A percentile compares a stretch with the other conserved stretches of the same genome.
Evolutionary conservation across 2,113 vertebrate genomes (phyloP).

Genomic region (Peromyscus maniculatus): DNA sequence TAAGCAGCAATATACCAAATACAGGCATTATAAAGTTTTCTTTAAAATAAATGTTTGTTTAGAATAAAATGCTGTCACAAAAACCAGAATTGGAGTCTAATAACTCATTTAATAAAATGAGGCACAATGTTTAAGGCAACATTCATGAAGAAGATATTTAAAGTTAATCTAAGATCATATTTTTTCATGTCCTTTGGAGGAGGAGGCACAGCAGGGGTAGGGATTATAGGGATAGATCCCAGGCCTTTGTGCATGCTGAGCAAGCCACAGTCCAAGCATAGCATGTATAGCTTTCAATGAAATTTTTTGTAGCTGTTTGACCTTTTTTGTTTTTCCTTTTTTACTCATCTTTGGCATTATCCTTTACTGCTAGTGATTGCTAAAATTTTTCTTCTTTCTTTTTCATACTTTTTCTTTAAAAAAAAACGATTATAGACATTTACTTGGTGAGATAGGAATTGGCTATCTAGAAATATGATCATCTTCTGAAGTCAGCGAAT

Average conservation of each 20-base stretch:
- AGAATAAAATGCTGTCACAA: conserved; percentile 77
- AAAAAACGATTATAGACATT: conserved; percentile 25
- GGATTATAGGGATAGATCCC: not conserved
- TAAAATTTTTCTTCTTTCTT: conserved; percentile 16
- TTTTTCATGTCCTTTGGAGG: conserved; percentile 9
- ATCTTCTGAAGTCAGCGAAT: conserved; percentile 28
- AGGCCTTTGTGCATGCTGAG: not conserved
- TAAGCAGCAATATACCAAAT: conserved; percentile 58
- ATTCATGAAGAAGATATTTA: conserved; percentile 58
- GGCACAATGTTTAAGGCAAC: conserved; percentile 85
- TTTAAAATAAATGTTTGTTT: conserved; percentile 70
- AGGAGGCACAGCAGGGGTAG: not conserved
- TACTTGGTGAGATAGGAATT: conserved; percentile 29
- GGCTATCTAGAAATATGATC: not conserved
- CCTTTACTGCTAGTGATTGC: conserved; percentile 63
- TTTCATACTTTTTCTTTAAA: not conserved
- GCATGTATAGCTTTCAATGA: conserved; percentile 57
- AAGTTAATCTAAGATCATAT: conserved; percentile 60
- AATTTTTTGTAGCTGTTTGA: conserved; percentile 40
- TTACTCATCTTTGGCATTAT: not conserved
- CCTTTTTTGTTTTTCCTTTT: not conserved
- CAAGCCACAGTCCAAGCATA: not conserved
- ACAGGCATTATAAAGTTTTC: conserved; percentile 46
- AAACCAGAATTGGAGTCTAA: conserved; percentile 75
- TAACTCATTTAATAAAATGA: conserved; percentile 83